These are phyloP conservation scores for Procambarus clarkii DNA, from an alignment of 1,140 invertebrate species.

Conservation along the genomic window DNA sequence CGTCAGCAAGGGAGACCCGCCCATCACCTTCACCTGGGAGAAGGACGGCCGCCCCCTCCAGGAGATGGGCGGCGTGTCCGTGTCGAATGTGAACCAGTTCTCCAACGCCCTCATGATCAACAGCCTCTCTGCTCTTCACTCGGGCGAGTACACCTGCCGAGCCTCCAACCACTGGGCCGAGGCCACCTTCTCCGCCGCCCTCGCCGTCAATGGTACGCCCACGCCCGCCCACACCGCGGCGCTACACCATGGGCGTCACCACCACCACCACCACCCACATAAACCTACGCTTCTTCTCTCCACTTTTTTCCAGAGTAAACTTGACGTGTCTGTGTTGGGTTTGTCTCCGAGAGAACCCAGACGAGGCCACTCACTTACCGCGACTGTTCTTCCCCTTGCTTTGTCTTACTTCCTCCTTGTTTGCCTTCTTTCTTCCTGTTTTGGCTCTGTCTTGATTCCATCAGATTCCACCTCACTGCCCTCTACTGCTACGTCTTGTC, in stretches of 20 bases:
- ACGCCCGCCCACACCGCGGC: not conserved
- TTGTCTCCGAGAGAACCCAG: not conserved
- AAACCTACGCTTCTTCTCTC: slow-evolving; percentile 32
- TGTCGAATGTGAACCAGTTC: slow-evolving; percentile 67
- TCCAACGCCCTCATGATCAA: slow-evolving; percentile 86
- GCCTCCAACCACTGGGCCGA: slow-evolving; percentile 73
- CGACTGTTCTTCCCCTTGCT: slow-evolving; percentile 29
- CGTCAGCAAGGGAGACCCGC: slow-evolving; percentile 86
- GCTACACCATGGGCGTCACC: not conserved
- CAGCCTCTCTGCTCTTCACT: slow-evolving; percentile 79
- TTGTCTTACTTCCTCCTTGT: not conserved
- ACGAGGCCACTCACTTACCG: slow-evolving; percentile 23
- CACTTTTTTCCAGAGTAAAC: slow-evolving; percentile 11
- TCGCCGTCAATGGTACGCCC: slow-evolving; percentile 76
- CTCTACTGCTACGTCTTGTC: not conserved
- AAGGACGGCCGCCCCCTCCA: slow-evolving; percentile 83
- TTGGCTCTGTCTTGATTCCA: too few relatives aligned
- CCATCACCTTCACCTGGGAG: slow-evolving; percentile 85
- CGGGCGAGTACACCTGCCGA: slow-evolving; percentile 74
- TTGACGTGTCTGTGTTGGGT: slow-evolving; percentile 11
- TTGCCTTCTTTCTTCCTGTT: not conserved
- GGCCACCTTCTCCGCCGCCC: slow-evolving; percentile 72
- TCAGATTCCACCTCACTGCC: not conserved
- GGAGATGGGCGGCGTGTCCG: slow-evolving; percentile 41
- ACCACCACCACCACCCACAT: not conserved